These are phyloP conservation scores for Hydropsyche betteni DNA, from an alignment of 2,888 invertebrate species.

Conservation along the genomic window DNA sequence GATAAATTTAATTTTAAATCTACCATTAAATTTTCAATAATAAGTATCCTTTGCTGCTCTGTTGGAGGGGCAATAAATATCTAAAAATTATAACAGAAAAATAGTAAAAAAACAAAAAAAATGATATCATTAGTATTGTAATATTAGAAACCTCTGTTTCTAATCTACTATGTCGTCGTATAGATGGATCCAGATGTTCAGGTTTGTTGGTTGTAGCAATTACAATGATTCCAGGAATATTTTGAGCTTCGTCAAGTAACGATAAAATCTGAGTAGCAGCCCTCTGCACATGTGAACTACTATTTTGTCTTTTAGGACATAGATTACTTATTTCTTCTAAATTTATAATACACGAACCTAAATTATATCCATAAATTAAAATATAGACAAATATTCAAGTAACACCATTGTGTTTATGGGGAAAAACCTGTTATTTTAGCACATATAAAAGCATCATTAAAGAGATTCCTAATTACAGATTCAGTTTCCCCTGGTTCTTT, in stretches of 20 bases:
- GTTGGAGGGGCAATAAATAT: constrained; percentile 62
- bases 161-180: constrained; percentile 66
- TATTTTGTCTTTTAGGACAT: constrained; percentile 56
- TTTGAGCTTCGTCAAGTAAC: constrained; percentile 62
- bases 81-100: constrained; percentile 53
- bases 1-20: constrained; percentile 52
- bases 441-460: constrained; percentile 59
- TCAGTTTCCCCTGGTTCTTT: constrained; percentile 67
- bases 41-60: constrained; percentile 58
- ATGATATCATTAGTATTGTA: neutral
- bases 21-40: constrained; percentile 55
- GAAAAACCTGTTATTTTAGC: constrained; percentile 55
- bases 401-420: neutral
- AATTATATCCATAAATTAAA: neutral
- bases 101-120: neutral
- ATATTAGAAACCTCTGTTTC: constrained; percentile 63
- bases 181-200: constrained; percentile 60
- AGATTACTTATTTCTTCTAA: constrained; percentile 61
- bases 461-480: constrained; percentile 59
- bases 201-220: constrained; percentile 66
- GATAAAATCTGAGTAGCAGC: constrained; percentile 60
- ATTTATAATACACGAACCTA: constrained; percentile 58
- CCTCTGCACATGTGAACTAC: constrained; percentile 57
- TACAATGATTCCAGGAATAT: constrained; percentile 59
- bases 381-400: neutral